Conservation (phyloP, 2,888 invertebrate genomes). For the Pollenia labialis region DNA sequence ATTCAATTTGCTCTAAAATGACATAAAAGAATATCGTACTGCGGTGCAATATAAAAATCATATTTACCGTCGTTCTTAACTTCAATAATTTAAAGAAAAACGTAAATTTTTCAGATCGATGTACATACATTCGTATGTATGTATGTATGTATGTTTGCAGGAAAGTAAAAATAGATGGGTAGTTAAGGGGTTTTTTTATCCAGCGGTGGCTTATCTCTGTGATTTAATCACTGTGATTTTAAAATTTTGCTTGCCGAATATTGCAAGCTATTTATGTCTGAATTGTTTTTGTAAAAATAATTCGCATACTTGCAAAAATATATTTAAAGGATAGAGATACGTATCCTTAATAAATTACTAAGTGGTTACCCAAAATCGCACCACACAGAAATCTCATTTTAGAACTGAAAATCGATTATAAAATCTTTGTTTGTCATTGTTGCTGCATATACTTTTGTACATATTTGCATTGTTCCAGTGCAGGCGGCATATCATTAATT, state of each 20-base stretch:
- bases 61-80: not conserved
- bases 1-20: conserved; percentile 33
- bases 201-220: conserved; percentile 28
- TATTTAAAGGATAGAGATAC: conserved; percentile 1
- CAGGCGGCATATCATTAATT: conserved; percentile 60
- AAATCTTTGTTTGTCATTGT: conserved; percentile 8
- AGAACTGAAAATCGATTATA: conserved; percentile 32
- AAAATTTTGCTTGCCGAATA: not conserved
- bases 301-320: conserved; percentile 20
- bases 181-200: not conserved
- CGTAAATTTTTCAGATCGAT: not conserved
- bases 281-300: not conserved
- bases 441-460: not conserved
- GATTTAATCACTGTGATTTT: conserved; percentile 25
- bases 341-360: conserved; percentile 11
- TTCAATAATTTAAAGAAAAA: conserved; percentile 2
- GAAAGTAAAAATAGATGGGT: not conserved
- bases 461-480: conserved; percentile 15
- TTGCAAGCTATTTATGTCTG: not conserved
- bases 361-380: conserved; percentile 18
- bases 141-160: not conserved
- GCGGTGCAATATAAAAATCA: not conserved
- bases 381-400: not conserved
- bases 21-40: conserved; percentile 9
- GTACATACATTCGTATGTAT: too few species aligned